Evolutionary conservation across 2,113 vertebrate genomes (phyloP).

Genomic region (Ploceus nigricollis): DNA sequence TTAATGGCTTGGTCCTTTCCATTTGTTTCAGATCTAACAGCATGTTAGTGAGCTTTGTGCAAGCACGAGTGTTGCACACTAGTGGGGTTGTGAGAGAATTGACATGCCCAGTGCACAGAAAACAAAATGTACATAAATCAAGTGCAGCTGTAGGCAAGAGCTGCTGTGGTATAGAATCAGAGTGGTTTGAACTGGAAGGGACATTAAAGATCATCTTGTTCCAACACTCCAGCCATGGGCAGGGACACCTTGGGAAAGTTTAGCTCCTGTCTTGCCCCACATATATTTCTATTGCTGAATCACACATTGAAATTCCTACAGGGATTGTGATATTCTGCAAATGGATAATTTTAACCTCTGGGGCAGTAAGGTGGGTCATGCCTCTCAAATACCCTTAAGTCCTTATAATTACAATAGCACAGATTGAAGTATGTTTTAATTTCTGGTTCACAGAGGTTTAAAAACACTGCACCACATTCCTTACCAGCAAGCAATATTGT

Average conservation of each 20-base stretch:
- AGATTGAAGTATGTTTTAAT: background rate
- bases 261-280: background rate
- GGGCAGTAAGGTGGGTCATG: background rate
- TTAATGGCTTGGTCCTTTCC: background rate
- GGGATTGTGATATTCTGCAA: background rate
- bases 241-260: background rate
- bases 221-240: background rate
- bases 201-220: background rate
- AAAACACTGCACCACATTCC: background rate
- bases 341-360: background rate
- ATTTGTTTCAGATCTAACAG: background rate
- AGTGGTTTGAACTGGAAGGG: background rate
- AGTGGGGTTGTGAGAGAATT: background rate
- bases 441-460: background rate
- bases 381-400: background rate
- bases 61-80: accelerated
- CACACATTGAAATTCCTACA: background rate
- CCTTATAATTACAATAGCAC: background rate
- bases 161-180: background rate
- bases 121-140: background rate
- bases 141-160: background rate
- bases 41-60: background rate
- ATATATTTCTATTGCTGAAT: background rate
- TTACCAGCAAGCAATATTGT: background rate
- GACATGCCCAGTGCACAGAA: background rate